phyloP scores from a whole-genome alignment of 2,888 invertebrate genomes.

The Odiellus spinosus region DNA sequence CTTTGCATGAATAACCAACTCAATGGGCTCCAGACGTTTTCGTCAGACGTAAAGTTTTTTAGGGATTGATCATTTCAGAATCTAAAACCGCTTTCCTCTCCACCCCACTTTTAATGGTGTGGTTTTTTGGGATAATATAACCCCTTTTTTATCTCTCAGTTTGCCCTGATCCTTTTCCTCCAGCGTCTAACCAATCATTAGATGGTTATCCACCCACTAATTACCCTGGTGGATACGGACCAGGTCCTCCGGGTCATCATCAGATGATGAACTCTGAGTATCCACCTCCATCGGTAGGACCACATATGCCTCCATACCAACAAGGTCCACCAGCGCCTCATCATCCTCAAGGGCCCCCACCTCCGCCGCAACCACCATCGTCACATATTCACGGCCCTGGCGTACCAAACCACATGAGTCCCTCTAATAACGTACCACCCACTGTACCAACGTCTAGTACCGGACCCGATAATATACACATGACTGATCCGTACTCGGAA shows the following conservation, averaged over 20 bases:
- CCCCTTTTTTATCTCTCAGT: too few relatives aligned
- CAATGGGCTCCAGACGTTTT: too few relatives aligned
- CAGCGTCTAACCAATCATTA: constrained; percentile 47
- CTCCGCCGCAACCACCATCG: constrained; percentile 14
- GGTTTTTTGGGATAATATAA: too few relatives aligned
- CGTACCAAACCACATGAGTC: constrained; percentile 38
- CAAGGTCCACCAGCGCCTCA: constrained; percentile 3
- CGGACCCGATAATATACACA: constrained; percentile 25
- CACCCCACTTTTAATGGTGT: too few relatives aligned
- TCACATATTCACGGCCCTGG: constrained; percentile 18
- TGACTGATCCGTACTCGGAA: constrained; percentile 19
- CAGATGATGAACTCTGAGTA: constrained; percentile 18
- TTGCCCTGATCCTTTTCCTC: constrained; percentile 2
- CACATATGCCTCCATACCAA: neutral
- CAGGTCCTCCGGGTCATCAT: constrained; percentile 17
- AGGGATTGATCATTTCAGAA: too few relatives aligned
- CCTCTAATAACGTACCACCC: constrained; percentile 37
- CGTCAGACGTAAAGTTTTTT: too few relatives aligned
- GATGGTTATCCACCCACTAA: constrained; percentile 38
- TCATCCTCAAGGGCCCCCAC: constrained; percentile 15
- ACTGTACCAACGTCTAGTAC: neutral
- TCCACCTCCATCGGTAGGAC: constrained; percentile 18
- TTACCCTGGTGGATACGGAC: constrained; percentile 20
- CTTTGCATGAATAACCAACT: too few relatives aligned
- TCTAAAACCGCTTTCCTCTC: too few relatives aligned